Percentiles rank a stretch among this genome's conserved stretches.
Conservation (phyloP, 2,888 invertebrate species). For the Dermolepida albohirtum region DNA sequence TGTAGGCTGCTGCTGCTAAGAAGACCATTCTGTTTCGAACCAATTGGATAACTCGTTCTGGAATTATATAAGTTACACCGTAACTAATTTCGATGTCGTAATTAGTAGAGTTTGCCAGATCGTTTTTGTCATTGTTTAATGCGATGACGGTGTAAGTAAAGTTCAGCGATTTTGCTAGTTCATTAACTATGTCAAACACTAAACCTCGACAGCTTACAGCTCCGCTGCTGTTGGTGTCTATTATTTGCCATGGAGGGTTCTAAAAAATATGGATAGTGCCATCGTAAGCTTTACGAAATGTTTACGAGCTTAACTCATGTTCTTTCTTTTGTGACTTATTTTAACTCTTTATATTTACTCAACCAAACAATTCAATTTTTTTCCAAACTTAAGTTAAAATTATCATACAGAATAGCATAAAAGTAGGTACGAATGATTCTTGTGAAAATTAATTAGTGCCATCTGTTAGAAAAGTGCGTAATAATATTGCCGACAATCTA, state of each 20-base stretch:
- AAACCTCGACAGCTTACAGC: constrained; percentile 75
- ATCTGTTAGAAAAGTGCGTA: too few species aligned
- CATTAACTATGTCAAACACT: constrained; percentile 82
- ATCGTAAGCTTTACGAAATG: too few species aligned
- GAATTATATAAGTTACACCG: constrained; percentile 56
- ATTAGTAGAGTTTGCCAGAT: constrained; percentile 4
- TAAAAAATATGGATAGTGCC: too few species aligned
- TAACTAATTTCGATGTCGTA: constrained; percentile 39
- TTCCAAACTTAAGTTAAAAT: too few species aligned
- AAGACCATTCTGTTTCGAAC: constrained; percentile 68
- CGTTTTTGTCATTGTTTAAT: constrained; percentile 15
- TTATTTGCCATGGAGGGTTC: constrained; percentile 91
- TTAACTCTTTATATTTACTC: too few species aligned
- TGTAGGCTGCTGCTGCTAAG: constrained; percentile 72
- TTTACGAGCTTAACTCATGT: too few species aligned
- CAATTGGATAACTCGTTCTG: constrained; percentile 66
- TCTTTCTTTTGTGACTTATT: too few species aligned
- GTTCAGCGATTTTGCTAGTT: constrained; percentile 81
- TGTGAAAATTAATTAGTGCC: too few species aligned
- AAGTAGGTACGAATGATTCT: too few species aligned
- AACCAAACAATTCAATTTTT: too few species aligned
- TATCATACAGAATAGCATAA: too few species aligned
- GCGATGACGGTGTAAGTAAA: constrained; percentile 74
- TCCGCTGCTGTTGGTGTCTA: constrained; percentile 72
- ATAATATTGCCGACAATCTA: constrained; percentile 13